phyloP scores from a whole-genome alignment of 2,797 vertebrate genomes.

The Sebastes hubbsi region DNA sequence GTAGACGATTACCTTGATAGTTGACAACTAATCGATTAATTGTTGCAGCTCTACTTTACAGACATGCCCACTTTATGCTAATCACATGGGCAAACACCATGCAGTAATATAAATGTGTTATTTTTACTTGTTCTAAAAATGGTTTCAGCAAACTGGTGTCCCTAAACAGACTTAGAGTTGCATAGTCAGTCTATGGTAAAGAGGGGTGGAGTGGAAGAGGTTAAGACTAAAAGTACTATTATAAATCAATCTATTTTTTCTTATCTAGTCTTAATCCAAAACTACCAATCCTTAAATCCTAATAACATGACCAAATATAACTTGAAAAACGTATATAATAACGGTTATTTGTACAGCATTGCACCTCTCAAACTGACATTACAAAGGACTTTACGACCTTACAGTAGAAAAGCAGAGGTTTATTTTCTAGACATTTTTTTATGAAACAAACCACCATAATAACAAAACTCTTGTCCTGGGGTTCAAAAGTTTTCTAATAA shows the following conservation, averaged over 20 bases:
- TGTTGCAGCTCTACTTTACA: no score
- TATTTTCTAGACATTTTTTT: constrained; percentile 11
- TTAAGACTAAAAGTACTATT: background rate
- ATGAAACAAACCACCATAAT: constrained; percentile 37
- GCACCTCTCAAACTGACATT: background rate
- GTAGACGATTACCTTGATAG: no score
- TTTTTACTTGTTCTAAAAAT: no score
- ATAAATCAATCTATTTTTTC: no score
- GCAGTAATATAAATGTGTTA: no score
- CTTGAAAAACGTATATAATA: background rate
- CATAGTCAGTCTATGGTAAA: rapidly evolving
- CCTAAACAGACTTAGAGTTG: no score
- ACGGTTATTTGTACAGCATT: background rate
- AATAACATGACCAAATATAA: background rate
- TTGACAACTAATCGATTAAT: no score
- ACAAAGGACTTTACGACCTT: background rate
- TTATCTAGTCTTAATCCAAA: background rate
- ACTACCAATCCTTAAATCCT: background rate
- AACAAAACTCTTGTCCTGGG: constrained; percentile 24
- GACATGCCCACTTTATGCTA: no score
- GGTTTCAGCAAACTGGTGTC: no score
- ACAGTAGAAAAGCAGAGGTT: constrained; percentile 6
- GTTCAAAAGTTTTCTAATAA: constrained; percentile 52
- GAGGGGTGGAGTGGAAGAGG: no score
- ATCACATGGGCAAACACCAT: no score